Base-by-base conservation (phyloP, 2,888 invertebrate genomes). In the Clunio marinus region DNA sequence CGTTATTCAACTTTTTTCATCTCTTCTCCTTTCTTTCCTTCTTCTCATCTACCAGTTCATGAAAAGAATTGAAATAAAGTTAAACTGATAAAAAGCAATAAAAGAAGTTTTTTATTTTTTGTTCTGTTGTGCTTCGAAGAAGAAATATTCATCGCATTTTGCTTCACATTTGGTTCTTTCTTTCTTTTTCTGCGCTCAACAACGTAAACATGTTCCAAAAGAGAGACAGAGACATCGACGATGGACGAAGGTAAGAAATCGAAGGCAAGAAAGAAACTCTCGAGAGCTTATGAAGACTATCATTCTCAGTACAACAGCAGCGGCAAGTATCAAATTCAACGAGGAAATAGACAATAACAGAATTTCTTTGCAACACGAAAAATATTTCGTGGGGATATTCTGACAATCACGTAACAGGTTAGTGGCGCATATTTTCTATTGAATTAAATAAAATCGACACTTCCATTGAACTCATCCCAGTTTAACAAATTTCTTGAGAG, bases 71-170 rank as follows among this genome's bases (percentile, higher is more conserved):
- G 15, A 45, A 45, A 62, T 41, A 20, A 37, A 41, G 10, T 24
- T 25, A 20, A 62, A 32, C 32, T 32, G 62, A 62, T 62, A 62
- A 62, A 62, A 62, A 62, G 62, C 62, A 45, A 62, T 62, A 62
- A 62, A 62, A 41, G 62, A 62, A 62, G 32, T 32, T n/a, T 62
- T 62, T 62, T 62, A 17, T 37, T 37, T n/a, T n/a, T n/a, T n/a
- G n/a, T n/a, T n/a, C n/a, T n/a, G n/a, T n/a, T n/a, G n/a, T 60
- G 20, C 28, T 60, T 24, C 22, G 17, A 5, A 3, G 45, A 45
- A 15, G 45, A 15, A 45, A 45, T 4, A 32, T n/a, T 5, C 8
- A 15, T n/a, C 15, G 17, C 55, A 22, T 55, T 55, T 8, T 22
- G 20, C 17, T 55, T 45, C 17, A 15, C 22, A 24, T 24, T 20